These are phyloP conservation scores for Cantharis nigra DNA, from an alignment of 2,888 invertebrate species.

Conservation along the genomic window DNA sequence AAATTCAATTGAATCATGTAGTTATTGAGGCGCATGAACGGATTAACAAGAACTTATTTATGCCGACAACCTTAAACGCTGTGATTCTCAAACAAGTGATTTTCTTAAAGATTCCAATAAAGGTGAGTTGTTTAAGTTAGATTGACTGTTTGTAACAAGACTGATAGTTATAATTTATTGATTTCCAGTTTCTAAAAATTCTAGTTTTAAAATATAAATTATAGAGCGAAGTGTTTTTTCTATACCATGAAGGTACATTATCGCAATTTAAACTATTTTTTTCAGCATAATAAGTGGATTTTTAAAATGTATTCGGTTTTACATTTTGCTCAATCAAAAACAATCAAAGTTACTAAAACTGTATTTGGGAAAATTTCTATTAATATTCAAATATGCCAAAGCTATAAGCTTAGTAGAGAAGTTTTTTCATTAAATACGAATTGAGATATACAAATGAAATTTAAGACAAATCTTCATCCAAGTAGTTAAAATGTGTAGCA, in stretches of 20 bases:
- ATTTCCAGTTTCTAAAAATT: no score
- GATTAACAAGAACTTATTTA: no score
- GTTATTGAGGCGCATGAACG: no score
- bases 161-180: no score
- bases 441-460: not conserved
- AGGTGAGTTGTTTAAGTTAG: no score
- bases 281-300: not conserved
- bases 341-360: not conserved
- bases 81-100: no score
- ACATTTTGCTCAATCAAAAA: not conserved
- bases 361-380: not conserved
- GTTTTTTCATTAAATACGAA: not conserved
- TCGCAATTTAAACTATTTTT: not conserved
- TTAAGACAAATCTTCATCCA: not conserved
- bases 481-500: not conserved
- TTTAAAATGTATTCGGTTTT: not conserved
- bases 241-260: not conserved
- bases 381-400: not conserved
- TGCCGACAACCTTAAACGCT: no score
- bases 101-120: no score
- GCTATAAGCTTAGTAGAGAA: not conserved
- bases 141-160: no score
- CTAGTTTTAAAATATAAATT: no score
- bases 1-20: no score
- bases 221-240: not conserved